phyloP scores from a whole-genome alignment of 37 sponge, comb jelly and placozoan species.

The Dysidea cf. avara region DNA sequence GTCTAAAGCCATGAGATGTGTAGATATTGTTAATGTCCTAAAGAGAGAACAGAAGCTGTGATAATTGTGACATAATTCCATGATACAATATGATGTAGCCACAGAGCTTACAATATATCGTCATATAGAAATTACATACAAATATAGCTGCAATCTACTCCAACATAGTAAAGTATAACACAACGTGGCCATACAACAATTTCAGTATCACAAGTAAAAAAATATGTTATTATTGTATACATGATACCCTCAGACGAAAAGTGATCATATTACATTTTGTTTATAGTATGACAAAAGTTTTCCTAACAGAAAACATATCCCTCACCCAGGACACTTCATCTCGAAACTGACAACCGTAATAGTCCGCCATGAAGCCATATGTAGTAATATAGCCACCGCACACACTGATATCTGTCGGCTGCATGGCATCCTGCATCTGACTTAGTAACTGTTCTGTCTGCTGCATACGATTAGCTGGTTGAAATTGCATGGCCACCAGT shows the following conservation, averaged over 20 bases:
- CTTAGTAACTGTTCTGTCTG: slow-evolving; percentile 27
- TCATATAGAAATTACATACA: too few species aligned
- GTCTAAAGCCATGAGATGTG: slow-evolving; percentile 58
- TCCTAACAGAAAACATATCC: too few species aligned
- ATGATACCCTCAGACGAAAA: slow-evolving; percentile 1
- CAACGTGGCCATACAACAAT: too few species aligned
- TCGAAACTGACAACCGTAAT: slow-evolving; percentile 41
- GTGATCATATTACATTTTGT: neutral
- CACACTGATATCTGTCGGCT: slow-evolving; percentile 45
- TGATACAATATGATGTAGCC: neutral
- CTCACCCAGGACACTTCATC: slow-evolving; percentile 67
- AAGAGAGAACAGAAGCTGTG: neutral
- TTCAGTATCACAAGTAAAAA: too few species aligned
- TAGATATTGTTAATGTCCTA: slow-evolving; percentile 67
- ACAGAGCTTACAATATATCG: neutral
- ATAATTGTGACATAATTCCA: neutral
- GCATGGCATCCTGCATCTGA: slow-evolving; percentile 50
- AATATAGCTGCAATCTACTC: too few species aligned
- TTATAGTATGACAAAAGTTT: too few species aligned
- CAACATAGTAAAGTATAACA: too few species aligned
- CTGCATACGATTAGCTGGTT: slow-evolving; percentile 18
- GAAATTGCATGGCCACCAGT: slow-evolving; percentile 31
- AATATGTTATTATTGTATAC: too few species aligned
- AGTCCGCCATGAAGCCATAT: slow-evolving; percentile 73
- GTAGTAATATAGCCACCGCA: slow-evolving; percentile 63